Conservation (phyloP, 1,140 invertebrate species). For the Drosophila ercepeae region DNA sequence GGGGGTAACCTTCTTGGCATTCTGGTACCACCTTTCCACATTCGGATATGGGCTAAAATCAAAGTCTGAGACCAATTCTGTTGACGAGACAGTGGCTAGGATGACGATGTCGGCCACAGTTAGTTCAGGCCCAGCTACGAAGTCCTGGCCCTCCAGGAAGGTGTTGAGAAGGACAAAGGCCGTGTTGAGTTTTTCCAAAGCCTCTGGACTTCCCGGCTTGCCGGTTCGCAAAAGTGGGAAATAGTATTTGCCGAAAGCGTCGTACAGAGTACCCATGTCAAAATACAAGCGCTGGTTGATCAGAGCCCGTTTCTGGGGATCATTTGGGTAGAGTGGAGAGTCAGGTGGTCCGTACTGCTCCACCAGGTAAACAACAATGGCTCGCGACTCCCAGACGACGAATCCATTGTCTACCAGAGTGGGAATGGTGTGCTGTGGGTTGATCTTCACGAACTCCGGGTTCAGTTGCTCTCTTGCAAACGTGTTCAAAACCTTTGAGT, state of each 20-base stretch:
- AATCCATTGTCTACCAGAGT: slow-evolving; percentile 61
- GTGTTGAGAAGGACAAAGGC: slow-evolving; percentile 87
- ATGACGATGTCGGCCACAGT: slow-evolving; percentile 90
- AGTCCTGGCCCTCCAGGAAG: slow-evolving; percentile 87
- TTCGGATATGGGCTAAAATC: slow-evolving; percentile 88
- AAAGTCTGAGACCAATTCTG: slow-evolving; percentile 86
- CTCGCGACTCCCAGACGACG: slow-evolving; percentile 57
- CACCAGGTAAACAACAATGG: slow-evolving; percentile 64
- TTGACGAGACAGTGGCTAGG: slow-evolving; percentile 86
- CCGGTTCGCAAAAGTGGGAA: slow-evolving; percentile 88
- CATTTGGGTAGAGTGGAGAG: slow-evolving; percentile 85
- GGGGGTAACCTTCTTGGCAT: slow-evolving; percentile 87
- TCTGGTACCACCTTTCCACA: slow-evolving; percentile 88
- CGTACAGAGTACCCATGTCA: slow-evolving; percentile 88
- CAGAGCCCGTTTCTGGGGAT: slow-evolving; percentile 86
- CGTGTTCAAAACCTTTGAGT: slow-evolving; percentile 88
- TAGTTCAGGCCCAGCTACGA: slow-evolving; percentile 87
- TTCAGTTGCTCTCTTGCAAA: slow-evolving; percentile 87
- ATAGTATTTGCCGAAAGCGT: slow-evolving; percentile 86
- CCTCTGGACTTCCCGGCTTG: slow-evolving; percentile 86
- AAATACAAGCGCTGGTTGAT: slow-evolving; percentile 91
- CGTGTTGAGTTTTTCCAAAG: slow-evolving; percentile 86
- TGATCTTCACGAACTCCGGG: slow-evolving; percentile 85
- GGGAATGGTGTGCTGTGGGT: slow-evolving; percentile 78
- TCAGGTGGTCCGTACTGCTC: slow-evolving; percentile 78